Evolutionary conservation across 1,140 invertebrate species (phyloP), one percentile per base, ranked within the genome.

Genomic region (Polypedilum vanderplanki): DNA sequence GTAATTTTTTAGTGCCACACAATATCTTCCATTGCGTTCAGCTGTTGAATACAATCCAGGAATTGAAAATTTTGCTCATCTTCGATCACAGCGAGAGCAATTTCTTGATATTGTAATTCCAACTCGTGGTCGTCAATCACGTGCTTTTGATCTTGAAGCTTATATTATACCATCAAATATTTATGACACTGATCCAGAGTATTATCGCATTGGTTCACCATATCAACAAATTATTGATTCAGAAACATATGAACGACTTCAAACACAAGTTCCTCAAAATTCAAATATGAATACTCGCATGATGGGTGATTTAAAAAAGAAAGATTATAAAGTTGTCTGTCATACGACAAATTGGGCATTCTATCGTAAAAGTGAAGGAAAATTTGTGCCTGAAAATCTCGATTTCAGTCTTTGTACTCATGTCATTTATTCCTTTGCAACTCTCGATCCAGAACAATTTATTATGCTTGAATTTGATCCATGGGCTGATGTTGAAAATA

Each of bases 291-390:
- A 65, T 22, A 74, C 20, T 1, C 41, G 46, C 7, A 77, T 65
- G 10, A 79, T 80, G 33, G 78, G 81, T 5, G 24, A 75, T 78
- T 77, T 24, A 80, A 81, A n/a, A 74, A 12, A n/a, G 57, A 57
- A 18, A 20, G 17, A 77, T 12, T 78, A 80, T 3, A 79, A 80
- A 76, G 89, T 96, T 0, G 87, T 95, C 0, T 97, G 95, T 81
- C 96, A 96, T 78, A 86, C 95, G 78, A 93, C 93, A 1, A 96
- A 90, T 78, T 96, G 94, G 94, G 88, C 93, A 0, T 89, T 93
- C 80, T 94, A 95, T 79, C 86, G 95, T 70, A 91, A 92, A 77
- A 89, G 86, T 0, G 89, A 91, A 75, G 93, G 90, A 8, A 90
- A 92, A 82, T 96, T 93, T 80, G 89, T 91, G 0, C 94, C 94